Conservation (phyloP, 2,888 invertebrate genomes). For the Lottia gigantea region DNA sequence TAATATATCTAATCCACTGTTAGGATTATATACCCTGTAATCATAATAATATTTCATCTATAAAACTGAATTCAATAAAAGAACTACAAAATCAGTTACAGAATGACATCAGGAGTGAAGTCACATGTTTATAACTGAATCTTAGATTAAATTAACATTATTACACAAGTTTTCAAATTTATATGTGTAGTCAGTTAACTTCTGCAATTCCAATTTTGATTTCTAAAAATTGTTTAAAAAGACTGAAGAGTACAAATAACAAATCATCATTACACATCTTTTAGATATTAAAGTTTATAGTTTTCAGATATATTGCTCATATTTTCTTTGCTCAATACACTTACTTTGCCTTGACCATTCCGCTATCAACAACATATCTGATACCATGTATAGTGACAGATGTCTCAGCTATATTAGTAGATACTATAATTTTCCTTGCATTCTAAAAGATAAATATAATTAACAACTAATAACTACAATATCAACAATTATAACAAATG, state of each 20-base stretch:
- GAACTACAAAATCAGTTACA: background rate
- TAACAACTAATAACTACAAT: no score
- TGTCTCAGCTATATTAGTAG: conserved; percentile 75
- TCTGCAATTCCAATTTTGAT: no score
- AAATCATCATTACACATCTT: background rate
- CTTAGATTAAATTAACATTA: no score
- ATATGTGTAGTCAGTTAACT: background rate
- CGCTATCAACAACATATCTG: conserved; percentile 90
- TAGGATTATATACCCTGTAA: conserved; percentile 77
- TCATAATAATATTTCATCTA: conserved; percentile 8
- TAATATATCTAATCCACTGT: conserved; percentile 85
- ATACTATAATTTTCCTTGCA: conserved; percentile 72
- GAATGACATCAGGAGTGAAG: no score
- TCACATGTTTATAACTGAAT: no score
- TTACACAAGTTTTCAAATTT: no score
- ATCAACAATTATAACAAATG: no score
- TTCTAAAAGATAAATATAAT: conserved; percentile 49
- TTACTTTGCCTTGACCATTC: conserved; percentile 88
- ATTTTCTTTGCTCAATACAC: conserved; percentile 26
- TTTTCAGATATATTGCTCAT: background rate
- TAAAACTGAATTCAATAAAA: background rate
- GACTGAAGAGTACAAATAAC: background rate
- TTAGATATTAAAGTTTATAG: no score
- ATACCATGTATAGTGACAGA: conserved; percentile 79
- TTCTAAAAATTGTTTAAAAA: no score